Base-by-base conservation (phyloP, 2,888 invertebrate species). In the Notodonta ziczac region DNA sequence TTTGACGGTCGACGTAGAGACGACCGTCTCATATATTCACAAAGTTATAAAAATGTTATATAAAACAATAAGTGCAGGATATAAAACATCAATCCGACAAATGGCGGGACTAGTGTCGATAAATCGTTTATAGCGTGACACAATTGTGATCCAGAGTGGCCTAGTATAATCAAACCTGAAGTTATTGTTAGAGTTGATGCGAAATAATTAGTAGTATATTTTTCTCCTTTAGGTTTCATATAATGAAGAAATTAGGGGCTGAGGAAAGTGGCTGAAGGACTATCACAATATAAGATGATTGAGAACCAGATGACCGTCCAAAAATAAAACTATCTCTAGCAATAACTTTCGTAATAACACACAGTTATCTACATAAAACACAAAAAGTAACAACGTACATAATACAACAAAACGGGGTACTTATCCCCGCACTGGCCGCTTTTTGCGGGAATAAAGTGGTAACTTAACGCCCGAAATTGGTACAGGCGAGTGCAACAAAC, bases 81-180 rank as follows among this genome's bases (percentile, higher is more conserved):
- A 59, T 67, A 67, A 72, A 69, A 56, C 63, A 59, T 65, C 69
- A 74, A 74, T 74, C 71, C 59, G 48, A 57, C 55, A 71, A 69
- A 74, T 74, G 74, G 73, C 71, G 53, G 59, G 48, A 62, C 67
- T 65, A 74, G 65, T 65, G 67, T 56, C 70, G 53, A 67, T 74
- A 74, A 74, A 73, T 24, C 56, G 56, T 73, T 73, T 71, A 63
- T 59, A 61, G 62, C 54, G n/a, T 13, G 7, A 10, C 16, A 48
- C 46, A 10, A 51, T 24, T 51, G 51, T 24, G 51, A 51, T 24
- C 24, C 50, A 16, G 50, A 51, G 24, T 12, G 7, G 51, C 14
- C 7, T 32, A 24, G 6, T 13, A 2, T n/a, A 9, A 24, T 51
- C 51, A 13, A 13, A n/a, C 46, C 13, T n/a, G n/a, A 16, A 16